Evolutionary conservation across 2,113 vertebrate species (phyloP).

Genomic region (Cichladusa arquata): DNA sequence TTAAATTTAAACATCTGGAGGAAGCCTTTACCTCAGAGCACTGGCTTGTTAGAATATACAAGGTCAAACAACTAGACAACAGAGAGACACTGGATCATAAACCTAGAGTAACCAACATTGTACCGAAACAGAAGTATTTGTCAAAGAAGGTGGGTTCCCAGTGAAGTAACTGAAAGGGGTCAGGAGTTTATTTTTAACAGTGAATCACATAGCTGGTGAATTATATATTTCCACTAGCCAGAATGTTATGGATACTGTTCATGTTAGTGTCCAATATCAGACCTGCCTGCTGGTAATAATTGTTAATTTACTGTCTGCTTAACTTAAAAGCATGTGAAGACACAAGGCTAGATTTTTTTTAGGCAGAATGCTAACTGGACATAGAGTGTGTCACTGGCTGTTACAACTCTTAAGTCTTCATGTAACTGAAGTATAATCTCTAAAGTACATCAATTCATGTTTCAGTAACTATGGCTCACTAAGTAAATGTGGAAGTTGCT

Average conservation of each 20-base stretch:
- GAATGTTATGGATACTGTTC: conserved; percentile 28
- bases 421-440: conserved; percentile 65
- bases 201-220: conserved; percentile 32
- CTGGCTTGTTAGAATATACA: conserved; percentile 98
- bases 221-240: conserved; percentile 47
- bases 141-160: conserved; percentile 90
- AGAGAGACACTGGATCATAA: conserved; percentile 88
- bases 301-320: conserved; percentile 50
- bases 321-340: conserved; percentile 66
- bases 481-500: conserved; percentile 55
- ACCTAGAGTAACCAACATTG: conserved; percentile 85
- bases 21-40: conserved; percentile 98
- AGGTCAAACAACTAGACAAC: conserved; percentile 94
- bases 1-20: conserved; percentile 94
- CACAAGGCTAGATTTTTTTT: conserved; percentile 53
- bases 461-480: conserved; percentile 55
- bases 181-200: conserved; percentile 32
- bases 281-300: conserved; percentile 35
- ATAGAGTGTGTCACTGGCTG: conserved; percentile 51
- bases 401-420: conserved; percentile 52
- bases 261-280: conserved; percentile 43
- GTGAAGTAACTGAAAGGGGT: neutral
- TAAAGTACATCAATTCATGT: conserved; percentile 59
- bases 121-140: conserved; percentile 94
- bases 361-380: conserved; percentile 57